These are phyloP conservation scores for Aphelinus atriplicis DNA, from an alignment of 1,140 invertebrate species.

Conservation along the genomic window DNA sequence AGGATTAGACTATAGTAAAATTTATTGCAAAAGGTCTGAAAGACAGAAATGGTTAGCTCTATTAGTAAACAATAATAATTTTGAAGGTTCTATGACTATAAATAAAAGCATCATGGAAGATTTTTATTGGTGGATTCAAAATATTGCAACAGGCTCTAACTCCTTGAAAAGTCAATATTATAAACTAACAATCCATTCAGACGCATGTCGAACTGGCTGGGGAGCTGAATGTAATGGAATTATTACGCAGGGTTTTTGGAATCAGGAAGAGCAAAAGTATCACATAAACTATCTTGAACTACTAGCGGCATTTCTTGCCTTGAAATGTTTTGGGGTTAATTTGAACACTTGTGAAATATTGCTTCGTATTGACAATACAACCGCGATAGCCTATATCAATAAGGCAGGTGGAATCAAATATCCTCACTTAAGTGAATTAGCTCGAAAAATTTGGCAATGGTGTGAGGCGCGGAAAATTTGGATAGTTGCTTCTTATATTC, in stretches of 20 bases:
- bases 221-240: neutral
- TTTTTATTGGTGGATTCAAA: conserved; percentile 28
- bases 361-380: neutral
- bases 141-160: no score
- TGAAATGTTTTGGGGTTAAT: neutral
- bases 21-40: conserved; percentile 4
- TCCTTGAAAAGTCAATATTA: no score
- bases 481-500: conserved; percentile 4
- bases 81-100: conserved; percentile 3
- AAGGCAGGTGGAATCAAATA: neutral
- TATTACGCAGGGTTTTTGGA: neutral
- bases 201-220: conserved; percentile 14
- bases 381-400: neutral
- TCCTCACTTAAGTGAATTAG: neutral
- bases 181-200: conserved; percentile 18
- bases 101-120: neutral
- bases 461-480: neutral
- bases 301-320: neutral
- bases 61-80: neutral
- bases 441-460: conserved; percentile 1
- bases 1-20: neutral
- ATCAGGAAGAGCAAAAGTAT: neutral
- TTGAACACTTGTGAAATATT: neutral
- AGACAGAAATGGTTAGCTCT: neutral
- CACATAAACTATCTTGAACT: conserved; percentile 10